phyloP scores from a whole-genome alignment of 1,140 invertebrate genomes.

The Mylabris phalerata region DNA sequence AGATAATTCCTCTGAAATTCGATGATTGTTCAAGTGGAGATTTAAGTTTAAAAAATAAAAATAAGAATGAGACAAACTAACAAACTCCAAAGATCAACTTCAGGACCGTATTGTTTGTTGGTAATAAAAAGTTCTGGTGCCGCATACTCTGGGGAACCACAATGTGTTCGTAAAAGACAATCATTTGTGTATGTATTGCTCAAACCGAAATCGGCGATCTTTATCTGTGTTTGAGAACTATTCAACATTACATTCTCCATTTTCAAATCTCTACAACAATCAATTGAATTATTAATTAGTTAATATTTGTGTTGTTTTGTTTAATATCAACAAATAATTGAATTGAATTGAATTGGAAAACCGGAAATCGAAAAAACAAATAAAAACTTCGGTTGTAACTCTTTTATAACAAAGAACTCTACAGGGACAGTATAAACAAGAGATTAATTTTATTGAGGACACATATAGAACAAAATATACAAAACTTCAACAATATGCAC shows the following conservation, averaged over 20 bases:
- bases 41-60: neutral
- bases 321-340: too few relatives aligned
- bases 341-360: too few relatives aligned
- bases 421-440: constrained; percentile 1
- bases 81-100: constrained; percentile 71
- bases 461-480: constrained; percentile 16
- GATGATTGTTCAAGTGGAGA: neutral
- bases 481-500: constrained; percentile 26
- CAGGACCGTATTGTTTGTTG: constrained; percentile 59
- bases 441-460: constrained; percentile 24
- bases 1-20: constrained; percentile 54
- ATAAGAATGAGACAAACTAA: constrained; percentile 38
- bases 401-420: constrained; percentile 7
- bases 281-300: neutral
- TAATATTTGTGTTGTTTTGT: neutral
- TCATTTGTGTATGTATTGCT: constrained; percentile 55
- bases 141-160: constrained; percentile 69
- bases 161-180: constrained; percentile 58
- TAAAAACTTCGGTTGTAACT: constrained; percentile 8
- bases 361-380: neutral
- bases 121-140: constrained; percentile 63
- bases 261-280: constrained; percentile 56
- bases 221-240: constrained; percentile 56
- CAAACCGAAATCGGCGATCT: constrained; percentile 70
- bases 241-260: constrained; percentile 72